Percentiles rank a stretch among this genome's conserved stretches.
These are phyloP conservation scores for Nomada hirtipes DNA, from an alignment of 2,888 invertebrate species.

Conservation along the genomic window DNA sequence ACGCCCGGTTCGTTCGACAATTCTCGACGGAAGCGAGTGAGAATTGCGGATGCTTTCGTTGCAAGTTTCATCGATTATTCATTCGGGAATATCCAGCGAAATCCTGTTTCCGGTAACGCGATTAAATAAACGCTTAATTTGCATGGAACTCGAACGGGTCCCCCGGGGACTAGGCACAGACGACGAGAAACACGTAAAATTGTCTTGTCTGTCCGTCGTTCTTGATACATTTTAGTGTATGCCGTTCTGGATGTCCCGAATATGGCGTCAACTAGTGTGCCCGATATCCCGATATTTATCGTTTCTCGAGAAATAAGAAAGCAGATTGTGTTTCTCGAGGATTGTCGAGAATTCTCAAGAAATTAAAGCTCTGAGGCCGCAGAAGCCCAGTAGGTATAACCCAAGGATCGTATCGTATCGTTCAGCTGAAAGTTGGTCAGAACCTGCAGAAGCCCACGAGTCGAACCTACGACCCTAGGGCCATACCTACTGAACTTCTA, in stretches of 20 bases:
- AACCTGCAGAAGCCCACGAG: too few relatives aligned
- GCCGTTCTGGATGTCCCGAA: slow-evolving; percentile 27
- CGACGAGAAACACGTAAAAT: slow-evolving; percentile 25
- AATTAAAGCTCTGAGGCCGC: too few relatives aligned
- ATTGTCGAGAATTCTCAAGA: too few relatives aligned
- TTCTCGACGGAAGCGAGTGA: slow-evolving; percentile 1
- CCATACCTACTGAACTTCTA: too few relatives aligned
- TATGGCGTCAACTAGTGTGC: neutral
- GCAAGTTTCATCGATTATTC: slow-evolving; percentile 40
- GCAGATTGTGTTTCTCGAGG: too few relatives aligned
- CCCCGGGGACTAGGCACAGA: neutral
- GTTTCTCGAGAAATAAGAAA: too few relatives aligned
- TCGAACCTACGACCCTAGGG: too few relatives aligned
- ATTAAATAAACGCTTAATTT: slow-evolving; percentile 30
- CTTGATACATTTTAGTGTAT: slow-evolving; percentile 32
- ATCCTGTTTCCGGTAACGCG: slow-evolving; percentile 21
- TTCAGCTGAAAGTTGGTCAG: too few relatives aligned
- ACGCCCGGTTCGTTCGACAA: neutral
- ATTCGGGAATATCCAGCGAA: slow-evolving; percentile 16
- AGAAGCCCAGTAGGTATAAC: too few relatives aligned
- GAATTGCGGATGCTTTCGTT: slow-evolving; percentile 24
- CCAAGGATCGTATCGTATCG: too few relatives aligned
- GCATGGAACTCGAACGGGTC: slow-evolving; percentile 25
- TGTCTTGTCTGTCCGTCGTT: slow-evolving; percentile 24
- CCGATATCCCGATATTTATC: too few relatives aligned